These are phyloP conservation scores for Corvus hawaiiensis DNA, from an alignment of 2,113 vertebrate species.

Conservation along the genomic window DNA sequence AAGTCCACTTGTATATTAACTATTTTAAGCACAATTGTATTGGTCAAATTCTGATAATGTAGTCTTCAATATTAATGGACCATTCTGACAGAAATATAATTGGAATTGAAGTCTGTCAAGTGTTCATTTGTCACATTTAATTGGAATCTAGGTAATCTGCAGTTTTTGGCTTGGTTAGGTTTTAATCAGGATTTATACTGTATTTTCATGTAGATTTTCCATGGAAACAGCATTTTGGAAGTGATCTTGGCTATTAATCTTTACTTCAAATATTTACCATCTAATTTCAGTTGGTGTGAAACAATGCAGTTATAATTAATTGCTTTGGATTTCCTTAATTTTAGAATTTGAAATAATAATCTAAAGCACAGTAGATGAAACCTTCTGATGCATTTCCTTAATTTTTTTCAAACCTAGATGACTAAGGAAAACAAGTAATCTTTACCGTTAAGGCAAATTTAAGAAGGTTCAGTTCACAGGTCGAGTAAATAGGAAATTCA, in stretches of 20 bases:
- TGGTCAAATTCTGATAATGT: constrained; percentile 52
- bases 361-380: background rate
- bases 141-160: constrained; percentile 68
- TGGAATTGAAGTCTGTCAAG: constrained; percentile 68
- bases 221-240: constrained; percentile 58
- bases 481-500: background rate
- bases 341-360: constrained; percentile 37
- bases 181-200: constrained; percentile 69
- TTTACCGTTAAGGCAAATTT: background rate
- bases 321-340: constrained; percentile 30
- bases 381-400: background rate
- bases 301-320: constrained; percentile 21
- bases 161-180: constrained; percentile 59
- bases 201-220: constrained; percentile 57
- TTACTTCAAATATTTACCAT: constrained; percentile 64
- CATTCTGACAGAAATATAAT: constrained; percentile 68
- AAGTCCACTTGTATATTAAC: constrained; percentile 17
- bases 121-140: constrained; percentile 68
- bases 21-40: constrained; percentile 4
- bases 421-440: background rate
- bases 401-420: background rate
- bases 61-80: constrained; percentile 61
- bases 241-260: constrained; percentile 35
- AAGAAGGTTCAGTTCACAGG: background rate
- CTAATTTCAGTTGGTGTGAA: constrained; percentile 40